Conservation (phyloP, 1,140 invertebrate species). For the Psilanteris sp. region DNA sequence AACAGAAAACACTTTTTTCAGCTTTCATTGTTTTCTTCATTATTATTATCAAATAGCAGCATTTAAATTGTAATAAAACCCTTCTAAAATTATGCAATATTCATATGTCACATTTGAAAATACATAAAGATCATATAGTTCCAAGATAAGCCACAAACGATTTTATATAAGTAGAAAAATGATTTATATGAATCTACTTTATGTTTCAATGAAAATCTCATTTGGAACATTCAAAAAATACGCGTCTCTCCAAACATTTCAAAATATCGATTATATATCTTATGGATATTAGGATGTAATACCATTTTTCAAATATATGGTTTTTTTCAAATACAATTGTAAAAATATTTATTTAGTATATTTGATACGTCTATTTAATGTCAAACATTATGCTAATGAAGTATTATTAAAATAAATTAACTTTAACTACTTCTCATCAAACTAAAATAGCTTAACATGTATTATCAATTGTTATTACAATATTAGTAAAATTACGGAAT, state of each 20-base stretch:
- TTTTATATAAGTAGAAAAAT: conserved; percentile 42
- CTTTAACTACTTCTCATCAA: too few relatives aligned
- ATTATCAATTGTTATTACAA: conserved; percentile 23
- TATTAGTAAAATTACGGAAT: conserved; percentile 16
- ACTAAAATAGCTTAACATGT: conserved; percentile 6
- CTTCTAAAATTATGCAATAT: too few relatives aligned
- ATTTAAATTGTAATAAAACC: conserved; percentile 4
- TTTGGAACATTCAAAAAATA: conserved; percentile 40
- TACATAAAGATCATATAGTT: conserved; percentile 35
- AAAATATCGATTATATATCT: conserved; percentile 43
- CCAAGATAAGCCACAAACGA: conserved; percentile 21
- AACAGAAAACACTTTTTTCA: conserved; percentile 26
- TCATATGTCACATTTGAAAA: conserved; percentile 37
- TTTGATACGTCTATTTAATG: too few relatives aligned
- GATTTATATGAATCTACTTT: conserved; percentile 50
- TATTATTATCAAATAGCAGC: conserved; percentile 18
- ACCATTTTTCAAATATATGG: too few relatives aligned
- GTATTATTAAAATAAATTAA: too few relatives aligned
- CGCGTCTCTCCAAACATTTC: neutral
- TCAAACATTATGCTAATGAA: too few relatives aligned
- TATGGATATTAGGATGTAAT: conserved; percentile 57
- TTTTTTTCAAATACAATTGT: too few relatives aligned
- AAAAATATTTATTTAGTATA: too few relatives aligned
- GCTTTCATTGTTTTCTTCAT: conserved; percentile 14
- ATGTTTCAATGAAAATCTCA: conserved; percentile 46